phyloP scores from a whole-genome alignment of 2,797 vertebrate genomes.

The Cyclopterus lumpus region DNA sequence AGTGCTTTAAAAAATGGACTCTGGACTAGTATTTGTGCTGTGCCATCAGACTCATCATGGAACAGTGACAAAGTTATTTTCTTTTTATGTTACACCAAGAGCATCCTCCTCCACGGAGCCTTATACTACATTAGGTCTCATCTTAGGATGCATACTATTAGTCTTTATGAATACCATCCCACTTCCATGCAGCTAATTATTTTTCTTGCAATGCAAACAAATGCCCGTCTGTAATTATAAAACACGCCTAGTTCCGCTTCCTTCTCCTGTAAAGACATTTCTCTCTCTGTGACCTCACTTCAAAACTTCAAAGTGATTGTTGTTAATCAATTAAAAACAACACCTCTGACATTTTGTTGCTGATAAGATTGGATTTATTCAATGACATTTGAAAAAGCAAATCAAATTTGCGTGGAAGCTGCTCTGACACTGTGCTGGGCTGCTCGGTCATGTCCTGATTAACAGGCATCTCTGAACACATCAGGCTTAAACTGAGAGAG shows the following conservation, averaged over 20 bases:
- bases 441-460: constrained; percentile 14
- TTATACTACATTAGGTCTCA: not conserved
- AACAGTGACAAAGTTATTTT: too few relatives aligned
- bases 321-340: constrained; percentile 3
- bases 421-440: constrained; percentile 12
- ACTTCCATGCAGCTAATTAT: not conserved
- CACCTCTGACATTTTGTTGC: not conserved
- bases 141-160: not conserved
- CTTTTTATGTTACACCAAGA: too few relatives aligned
- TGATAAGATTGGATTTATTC: constrained; percentile 16
- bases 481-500: not conserved
- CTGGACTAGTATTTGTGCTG: not conserved
- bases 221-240: not conserved
- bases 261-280: not conserved
- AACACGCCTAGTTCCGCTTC: not conserved
- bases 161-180: not conserved
- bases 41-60: not conserved
- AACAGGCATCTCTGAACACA: constrained; percentile 9
- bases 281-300: not conserved
- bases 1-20: not conserved
- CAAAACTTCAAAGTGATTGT: not conserved
- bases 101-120: not conserved
- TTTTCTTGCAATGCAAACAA: not conserved
- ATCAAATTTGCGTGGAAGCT: not conserved
- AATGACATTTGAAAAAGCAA: not conserved